Conservation (phyloP, 2,113 vertebrate species). For the Saccopteryx leptura region DNA sequence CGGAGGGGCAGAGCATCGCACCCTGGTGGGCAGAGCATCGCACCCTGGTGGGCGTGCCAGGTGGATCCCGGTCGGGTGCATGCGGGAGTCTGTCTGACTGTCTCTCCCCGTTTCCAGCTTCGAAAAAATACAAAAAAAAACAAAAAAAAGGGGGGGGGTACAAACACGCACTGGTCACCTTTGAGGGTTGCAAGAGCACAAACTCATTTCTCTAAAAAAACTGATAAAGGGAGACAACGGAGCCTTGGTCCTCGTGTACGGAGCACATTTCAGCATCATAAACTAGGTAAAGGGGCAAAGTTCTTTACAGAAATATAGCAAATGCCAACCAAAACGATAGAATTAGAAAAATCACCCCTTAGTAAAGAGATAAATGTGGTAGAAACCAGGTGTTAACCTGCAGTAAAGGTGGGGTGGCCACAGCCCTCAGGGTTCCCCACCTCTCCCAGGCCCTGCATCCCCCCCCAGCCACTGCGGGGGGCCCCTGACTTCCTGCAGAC, state of each 20-base stretch:
- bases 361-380: background rate
- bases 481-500: background rate
- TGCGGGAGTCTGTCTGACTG: too few species aligned
- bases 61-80: too few species aligned
- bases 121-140: too few species aligned
- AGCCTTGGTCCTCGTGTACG: background rate
- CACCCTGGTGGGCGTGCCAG: too few species aligned
- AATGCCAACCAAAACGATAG: slow-evolving; percentile 3
- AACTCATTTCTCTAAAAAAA: background rate
- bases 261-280: background rate
- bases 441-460: background rate
- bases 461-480: too few species aligned
- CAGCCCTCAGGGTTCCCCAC: background rate
- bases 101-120: too few species aligned
- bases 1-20: too few species aligned
- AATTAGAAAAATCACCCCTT: slow-evolving; percentile 40
- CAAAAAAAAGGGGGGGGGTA: too few species aligned
- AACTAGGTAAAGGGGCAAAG: background rate
- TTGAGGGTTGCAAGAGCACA: background rate
- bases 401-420: background rate
- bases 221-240: background rate
- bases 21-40: too few species aligned
- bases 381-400: background rate
- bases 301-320: background rate
- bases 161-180: background rate